A percentile compares a stretch with the other conserved stretches of the same genome.
Conservation (phyloP, 2,113 vertebrate species). For the Xiphophorus maculatus region DNA sequence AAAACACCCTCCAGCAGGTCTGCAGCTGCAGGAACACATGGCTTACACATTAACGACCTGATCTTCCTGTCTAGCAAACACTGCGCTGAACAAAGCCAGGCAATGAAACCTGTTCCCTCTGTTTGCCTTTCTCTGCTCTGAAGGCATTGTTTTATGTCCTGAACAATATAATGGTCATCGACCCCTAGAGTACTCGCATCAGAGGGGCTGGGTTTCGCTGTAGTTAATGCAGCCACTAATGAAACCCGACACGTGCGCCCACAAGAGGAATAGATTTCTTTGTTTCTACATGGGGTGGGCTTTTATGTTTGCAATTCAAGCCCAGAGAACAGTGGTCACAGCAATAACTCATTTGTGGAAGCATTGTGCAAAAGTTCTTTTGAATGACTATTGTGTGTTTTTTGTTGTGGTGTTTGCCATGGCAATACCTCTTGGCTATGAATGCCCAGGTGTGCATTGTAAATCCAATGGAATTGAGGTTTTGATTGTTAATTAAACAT, state of each 20-base stretch:
- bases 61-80: slow-evolving; percentile 67
- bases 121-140: slow-evolving; percentile 46
- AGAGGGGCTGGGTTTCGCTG: slow-evolving; percentile 51
- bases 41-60: slow-evolving; percentile 55
- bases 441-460: slow-evolving; percentile 2
- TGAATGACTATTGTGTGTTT: background rate
- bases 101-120: slow-evolving; percentile 45
- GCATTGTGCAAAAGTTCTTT: background rate
- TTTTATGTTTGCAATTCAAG: slow-evolving; percentile 57
- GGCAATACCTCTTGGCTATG: background rate
- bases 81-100: slow-evolving; percentile 54
- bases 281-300: slow-evolving; percentile 37
- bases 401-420: background rate
- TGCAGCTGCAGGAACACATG: slow-evolving; percentile 66
- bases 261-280: slow-evolving; percentile 62
- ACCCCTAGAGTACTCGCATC: slow-evolving; percentile 52
- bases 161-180: slow-evolving; percentile 62
- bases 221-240: slow-evolving; percentile 63
- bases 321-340: slow-evolving; percentile 37
- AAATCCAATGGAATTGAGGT: slow-evolving; percentile 25
- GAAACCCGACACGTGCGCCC: slow-evolving; percentile 57
- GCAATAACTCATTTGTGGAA: slow-evolving; percentile 10
- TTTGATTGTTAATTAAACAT: background rate
- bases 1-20: slow-evolving; percentile 6
- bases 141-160: slow-evolving; percentile 68